Evolutionary conservation across 2,888 invertebrate species (phyloP).

Genomic region (Polyploca ridens): DNA sequence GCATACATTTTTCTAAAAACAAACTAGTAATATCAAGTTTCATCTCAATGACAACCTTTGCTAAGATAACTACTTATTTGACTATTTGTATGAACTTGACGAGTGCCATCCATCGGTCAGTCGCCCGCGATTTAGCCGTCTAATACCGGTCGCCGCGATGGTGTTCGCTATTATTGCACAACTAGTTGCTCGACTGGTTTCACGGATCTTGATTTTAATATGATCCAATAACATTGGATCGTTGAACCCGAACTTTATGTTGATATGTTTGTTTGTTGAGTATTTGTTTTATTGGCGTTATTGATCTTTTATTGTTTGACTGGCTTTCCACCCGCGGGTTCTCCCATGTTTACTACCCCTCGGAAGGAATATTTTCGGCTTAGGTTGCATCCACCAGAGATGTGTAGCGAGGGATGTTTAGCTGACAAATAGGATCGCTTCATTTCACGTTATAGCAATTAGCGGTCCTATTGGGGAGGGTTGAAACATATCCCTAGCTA

Average conservation of each 20-base stretch:
- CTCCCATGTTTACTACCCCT: too few species aligned
- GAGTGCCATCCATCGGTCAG: neutral
- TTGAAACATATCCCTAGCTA: too few species aligned
- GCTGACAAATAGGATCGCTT: too few species aligned
- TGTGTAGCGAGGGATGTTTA: too few species aligned
- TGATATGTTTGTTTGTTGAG: neutral
- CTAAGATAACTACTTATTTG: neutral
- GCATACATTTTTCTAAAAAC: neutral
- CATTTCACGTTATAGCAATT: too few species aligned
- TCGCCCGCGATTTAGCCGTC: neutral
- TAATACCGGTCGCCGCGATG: neutral
- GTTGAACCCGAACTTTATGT: slow-evolving; percentile 19
- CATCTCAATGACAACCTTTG: neutral
- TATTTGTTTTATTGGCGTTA: slow-evolving; percentile 13
- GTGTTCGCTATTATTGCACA: slow-evolving; percentile 31
- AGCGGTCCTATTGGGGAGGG: too few species aligned
- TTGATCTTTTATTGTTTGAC: too few species aligned
- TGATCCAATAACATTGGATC: slow-evolving; percentile 31
- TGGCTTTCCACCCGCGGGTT: too few species aligned
- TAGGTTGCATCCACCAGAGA: too few species aligned
- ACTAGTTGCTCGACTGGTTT: slow-evolving; percentile 35
- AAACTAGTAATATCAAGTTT: neutral
- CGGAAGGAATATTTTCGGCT: too few species aligned
- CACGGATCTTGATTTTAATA: slow-evolving; percentile 34
- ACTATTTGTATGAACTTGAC: neutral